These are phyloP conservation scores for Liodrosophila aerea DNA, from an alignment of 2,888 invertebrate species.

Conservation along the genomic window DNA sequence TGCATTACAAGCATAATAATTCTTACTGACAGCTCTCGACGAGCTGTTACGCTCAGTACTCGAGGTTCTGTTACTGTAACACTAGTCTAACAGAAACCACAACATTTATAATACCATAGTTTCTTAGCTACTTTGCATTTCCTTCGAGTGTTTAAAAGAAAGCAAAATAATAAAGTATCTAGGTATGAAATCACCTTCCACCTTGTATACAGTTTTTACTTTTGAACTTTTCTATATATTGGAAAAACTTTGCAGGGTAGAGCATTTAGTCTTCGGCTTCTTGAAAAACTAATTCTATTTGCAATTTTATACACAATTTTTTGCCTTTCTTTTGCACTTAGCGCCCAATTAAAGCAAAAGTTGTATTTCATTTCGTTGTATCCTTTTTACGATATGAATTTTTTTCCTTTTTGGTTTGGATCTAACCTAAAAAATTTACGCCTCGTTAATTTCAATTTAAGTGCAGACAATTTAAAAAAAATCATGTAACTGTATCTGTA, in stretches of 20 bases:
- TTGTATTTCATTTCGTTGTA: constrained; percentile 56
- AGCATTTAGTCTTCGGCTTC: background rate
- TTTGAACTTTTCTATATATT: background rate
- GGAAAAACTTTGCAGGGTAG: constrained; percentile 5
- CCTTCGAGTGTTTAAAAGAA: background rate
- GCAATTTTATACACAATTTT: background rate
- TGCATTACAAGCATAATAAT: constrained; percentile 77
- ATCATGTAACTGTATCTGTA: constrained; percentile 18
- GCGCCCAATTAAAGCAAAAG: constrained; percentile 71
- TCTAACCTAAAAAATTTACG: constrained; percentile 67
- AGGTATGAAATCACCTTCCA: too few relatives aligned
- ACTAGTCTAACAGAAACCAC: constrained; percentile 10
- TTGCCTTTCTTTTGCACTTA: constrained; percentile 55
- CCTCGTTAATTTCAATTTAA: constrained; percentile 79
- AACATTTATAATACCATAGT: constrained; percentile 17
- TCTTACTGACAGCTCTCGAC: constrained; percentile 70
- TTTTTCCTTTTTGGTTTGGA: constrained; percentile 16
- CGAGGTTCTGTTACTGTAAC: constrained; percentile 10
- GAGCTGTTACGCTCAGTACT: constrained; percentile 35
- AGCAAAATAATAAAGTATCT: too few relatives aligned
- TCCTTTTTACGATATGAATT: too few relatives aligned
- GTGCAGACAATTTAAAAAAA: constrained; percentile 71
- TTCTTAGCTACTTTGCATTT: background rate
- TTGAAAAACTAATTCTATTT: background rate
- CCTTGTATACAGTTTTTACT: too few relatives aligned